phyloP scores from a whole-genome alignment of 2,888 invertebrate species.

The Philereme transversata region DNA sequence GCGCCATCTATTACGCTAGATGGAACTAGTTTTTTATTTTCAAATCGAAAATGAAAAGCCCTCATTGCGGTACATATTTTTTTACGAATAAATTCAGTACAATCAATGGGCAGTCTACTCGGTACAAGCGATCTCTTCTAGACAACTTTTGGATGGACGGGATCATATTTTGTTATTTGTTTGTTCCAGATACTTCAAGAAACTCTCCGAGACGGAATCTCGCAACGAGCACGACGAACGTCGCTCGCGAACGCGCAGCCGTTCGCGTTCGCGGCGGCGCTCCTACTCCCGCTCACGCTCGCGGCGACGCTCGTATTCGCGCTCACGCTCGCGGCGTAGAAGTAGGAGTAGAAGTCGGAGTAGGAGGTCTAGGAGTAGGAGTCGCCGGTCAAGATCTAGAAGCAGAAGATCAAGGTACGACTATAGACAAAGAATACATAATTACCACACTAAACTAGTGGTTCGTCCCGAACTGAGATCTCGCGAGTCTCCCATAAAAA shows the following conservation, averaged over 20 bases:
- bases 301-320: slow-evolving; percentile 54
- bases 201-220: slow-evolving; percentile 79
- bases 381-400: slow-evolving; percentile 13
- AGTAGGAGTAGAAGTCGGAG: slow-evolving; percentile 57
- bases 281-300: slow-evolving; percentile 55
- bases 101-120: too few relatives aligned
- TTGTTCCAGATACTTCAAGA: slow-evolving; percentile 54
- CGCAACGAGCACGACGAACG: slow-evolving; percentile 77
- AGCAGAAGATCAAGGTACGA: slow-evolving; percentile 44
- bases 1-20: too few relatives aligned
- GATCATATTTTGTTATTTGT: not conserved
- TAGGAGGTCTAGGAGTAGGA: slow-evolving; percentile 55
- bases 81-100: too few relatives aligned
- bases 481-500: too few relatives aligned
- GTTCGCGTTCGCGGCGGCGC: slow-evolving; percentile 48
- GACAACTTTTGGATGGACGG: too few relatives aligned
- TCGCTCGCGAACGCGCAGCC: slow-evolving; percentile 31
- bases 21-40: too few relatives aligned
- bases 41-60: too few relatives aligned
- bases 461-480: too few relatives aligned
- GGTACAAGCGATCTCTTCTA: too few relatives aligned
- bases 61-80: too few relatives aligned
- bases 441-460: too few relatives aligned
- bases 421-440: too few relatives aligned
- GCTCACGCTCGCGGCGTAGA: slow-evolving; percentile 53